These are phyloP conservation scores for Chloebia gouldiae DNA, from an alignment of 2,113 vertebrate genomes.

Conservation along the genomic window DNA sequence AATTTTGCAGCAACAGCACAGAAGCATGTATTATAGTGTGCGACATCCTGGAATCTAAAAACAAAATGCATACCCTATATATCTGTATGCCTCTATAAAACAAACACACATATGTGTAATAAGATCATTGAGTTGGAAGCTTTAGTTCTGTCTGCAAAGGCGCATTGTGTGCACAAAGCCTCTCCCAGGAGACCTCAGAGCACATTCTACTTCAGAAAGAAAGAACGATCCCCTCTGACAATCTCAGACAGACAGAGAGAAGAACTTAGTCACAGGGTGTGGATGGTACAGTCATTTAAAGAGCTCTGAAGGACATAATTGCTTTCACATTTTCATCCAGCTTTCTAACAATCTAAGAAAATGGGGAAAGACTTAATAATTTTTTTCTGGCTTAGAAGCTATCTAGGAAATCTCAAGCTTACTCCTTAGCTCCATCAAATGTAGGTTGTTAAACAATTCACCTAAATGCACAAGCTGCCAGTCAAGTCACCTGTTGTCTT, in stretches of 20 bases:
- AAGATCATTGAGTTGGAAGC: not conserved
- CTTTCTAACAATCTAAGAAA: not conserved
- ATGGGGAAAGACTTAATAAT: not conserved
- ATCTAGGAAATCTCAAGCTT: not conserved
- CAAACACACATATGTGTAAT: not conserved
- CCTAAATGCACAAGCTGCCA: not conserved
- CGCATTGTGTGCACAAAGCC: rapidly evolving
- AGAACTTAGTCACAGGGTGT: not conserved
- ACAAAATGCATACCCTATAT: not conserved
- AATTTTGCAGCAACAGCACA: not conserved
- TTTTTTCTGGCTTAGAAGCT: not conserved
- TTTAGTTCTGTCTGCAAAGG: not conserved
- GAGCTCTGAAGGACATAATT: not conserved
- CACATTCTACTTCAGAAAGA: not conserved
- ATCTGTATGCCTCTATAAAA: not conserved
- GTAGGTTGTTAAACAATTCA: not conserved
- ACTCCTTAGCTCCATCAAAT: not conserved
- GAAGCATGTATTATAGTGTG: not conserved
- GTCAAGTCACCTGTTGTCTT: not conserved
- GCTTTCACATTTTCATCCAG: not conserved
- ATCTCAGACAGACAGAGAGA: not conserved
- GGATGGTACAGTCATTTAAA: not conserved
- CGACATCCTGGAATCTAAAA: not conserved
- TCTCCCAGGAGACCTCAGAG: not conserved
- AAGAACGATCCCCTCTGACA: not conserved